These are phyloP conservation scores for Harpalus rufipes DNA, from an alignment of 2,888 invertebrate species.

Conservation along the genomic window DNA sequence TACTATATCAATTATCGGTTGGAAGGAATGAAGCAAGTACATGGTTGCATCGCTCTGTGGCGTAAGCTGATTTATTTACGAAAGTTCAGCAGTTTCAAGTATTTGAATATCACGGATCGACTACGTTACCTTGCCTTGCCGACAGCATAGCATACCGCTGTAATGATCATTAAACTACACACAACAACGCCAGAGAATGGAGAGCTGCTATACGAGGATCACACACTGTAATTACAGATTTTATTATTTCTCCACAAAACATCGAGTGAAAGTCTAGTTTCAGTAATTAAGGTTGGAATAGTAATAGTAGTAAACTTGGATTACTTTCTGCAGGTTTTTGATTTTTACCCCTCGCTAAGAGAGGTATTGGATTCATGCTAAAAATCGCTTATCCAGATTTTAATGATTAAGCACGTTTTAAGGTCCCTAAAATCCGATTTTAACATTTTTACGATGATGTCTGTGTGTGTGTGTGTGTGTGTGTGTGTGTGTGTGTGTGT, in stretches of 20 bases:
- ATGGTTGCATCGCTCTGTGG: slow-evolving; percentile 9
- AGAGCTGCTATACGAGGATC: background rate
- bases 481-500: no score
- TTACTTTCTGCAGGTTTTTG: background rate
- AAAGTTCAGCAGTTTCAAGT: slow-evolving; percentile 44
- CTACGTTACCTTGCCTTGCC: background rate
- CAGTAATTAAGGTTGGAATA: slow-evolving; percentile 29
- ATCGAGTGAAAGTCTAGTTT: slow-evolving; percentile 6
- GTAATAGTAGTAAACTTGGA: slow-evolving; percentile 4
- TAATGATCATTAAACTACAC: slow-evolving; percentile 15
- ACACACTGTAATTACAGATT: background rate
- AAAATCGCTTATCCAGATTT: no score
- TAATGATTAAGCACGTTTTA: no score
- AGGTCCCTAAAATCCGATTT: no score
- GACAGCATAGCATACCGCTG: background rate
- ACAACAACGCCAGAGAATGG: background rate
- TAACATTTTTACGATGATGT: no score
- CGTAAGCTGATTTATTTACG: slow-evolving; percentile 40
- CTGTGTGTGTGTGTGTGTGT: no score
- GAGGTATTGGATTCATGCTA: no score
- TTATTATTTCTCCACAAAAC: slow-evolving; percentile 16
- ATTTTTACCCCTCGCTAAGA: no score
- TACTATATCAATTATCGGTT: slow-evolving; percentile 32
- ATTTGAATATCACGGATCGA: slow-evolving; percentile 25
- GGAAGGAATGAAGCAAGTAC: background rate